phyloP scores from a whole-genome alignment of 2,113 vertebrate genomes.

The Cryptotis parvus region DNA sequence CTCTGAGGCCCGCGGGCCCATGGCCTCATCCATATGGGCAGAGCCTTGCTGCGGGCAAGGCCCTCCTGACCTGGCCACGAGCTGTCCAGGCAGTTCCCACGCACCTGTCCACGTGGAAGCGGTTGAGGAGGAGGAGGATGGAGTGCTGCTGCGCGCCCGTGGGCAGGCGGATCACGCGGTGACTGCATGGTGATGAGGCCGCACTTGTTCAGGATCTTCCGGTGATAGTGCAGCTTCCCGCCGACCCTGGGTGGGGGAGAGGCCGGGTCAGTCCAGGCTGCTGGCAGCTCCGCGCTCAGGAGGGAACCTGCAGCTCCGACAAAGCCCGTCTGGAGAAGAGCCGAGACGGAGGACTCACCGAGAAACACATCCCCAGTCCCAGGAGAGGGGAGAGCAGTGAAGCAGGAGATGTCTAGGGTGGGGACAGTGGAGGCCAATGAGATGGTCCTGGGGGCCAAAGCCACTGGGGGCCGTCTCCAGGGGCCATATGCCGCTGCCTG shows the following conservation, averaged over 20 bases:
- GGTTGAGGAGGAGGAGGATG: conserved; percentile 94
- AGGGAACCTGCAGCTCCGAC: too few species aligned
- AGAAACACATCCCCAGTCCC: background rate
- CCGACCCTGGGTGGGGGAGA: conserved; percentile 88
- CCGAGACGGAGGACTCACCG: background rate
- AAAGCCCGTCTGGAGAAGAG: too few species aligned
- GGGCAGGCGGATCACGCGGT: conserved; percentile 89
- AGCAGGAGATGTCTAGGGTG: background rate
- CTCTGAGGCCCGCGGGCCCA: too few species aligned
- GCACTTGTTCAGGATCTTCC: conserved; percentile 92
- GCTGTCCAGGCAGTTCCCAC: too few species aligned
- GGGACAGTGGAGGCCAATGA: background rate
- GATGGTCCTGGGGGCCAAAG: background rate
- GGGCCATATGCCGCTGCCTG: background rate
- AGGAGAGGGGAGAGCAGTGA: background rate
- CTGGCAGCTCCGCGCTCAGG: too few species aligned
- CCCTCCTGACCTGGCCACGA: too few species aligned
- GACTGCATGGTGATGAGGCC: conserved; percentile 95
- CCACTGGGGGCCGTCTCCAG: background rate
- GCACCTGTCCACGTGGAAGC: conserved; percentile 96
- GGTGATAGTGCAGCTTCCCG: conserved; percentile 96
- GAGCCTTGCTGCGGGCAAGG: too few species aligned
- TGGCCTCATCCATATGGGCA: too few species aligned
- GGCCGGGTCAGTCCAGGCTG: accelerated
- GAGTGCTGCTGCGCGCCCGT: conserved; percentile 93